Evolutionary conservation across 2,888 invertebrate genomes (phyloP).

Genomic region (Tetragnatha montana): DNA sequence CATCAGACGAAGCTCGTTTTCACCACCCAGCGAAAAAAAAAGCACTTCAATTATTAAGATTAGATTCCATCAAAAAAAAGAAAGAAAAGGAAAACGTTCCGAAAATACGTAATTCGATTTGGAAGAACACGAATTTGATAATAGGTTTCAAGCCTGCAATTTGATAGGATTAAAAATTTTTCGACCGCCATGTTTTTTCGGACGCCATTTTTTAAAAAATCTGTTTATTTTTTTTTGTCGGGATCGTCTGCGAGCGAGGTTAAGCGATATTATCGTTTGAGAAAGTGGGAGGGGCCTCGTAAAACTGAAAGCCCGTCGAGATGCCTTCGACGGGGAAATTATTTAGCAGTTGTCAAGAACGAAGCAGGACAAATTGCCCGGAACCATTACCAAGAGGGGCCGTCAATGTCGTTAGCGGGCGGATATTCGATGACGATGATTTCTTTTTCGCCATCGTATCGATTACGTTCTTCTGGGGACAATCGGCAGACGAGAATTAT

Average conservation of each 20-base stretch:
- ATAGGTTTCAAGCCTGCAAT: conserved; percentile 60
- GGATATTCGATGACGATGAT: conserved; percentile 2
- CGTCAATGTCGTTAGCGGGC: conserved; percentile 42
- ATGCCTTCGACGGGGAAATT: conserved; percentile 37
- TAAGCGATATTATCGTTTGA: conserved; percentile 43
- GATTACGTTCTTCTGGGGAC: conserved; percentile 14
- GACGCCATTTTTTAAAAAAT: background rate
- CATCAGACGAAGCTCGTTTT: conserved; percentile 30
- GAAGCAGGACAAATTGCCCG: conserved; percentile 42
- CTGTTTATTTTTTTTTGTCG: conserved; percentile 14
- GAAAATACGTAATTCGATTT: conserved; percentile 62
- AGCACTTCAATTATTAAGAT: conserved; percentile 56
- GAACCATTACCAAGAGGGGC: conserved; percentile 39
- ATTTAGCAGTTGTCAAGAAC: conserved; percentile 36
- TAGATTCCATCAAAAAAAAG: conserved; percentile 33
- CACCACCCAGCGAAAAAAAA: conserved; percentile 9
- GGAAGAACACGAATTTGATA: conserved; percentile 54
- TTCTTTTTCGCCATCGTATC: conserved; percentile 33
- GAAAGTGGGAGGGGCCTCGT: background rate
- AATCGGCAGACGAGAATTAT: conserved; percentile 25
- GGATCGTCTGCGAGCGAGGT: conserved; percentile 17
- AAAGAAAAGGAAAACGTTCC: conserved; percentile 11
- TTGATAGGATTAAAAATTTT: conserved; percentile 59
- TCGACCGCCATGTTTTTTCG: conserved; percentile 22
- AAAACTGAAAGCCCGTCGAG: conserved; percentile 31